A percentile compares a stretch with the other conserved stretches of the same genome.
Conservation (phyloP, 2,888 invertebrate genomes). For the Liodrosophila aerea region DNA sequence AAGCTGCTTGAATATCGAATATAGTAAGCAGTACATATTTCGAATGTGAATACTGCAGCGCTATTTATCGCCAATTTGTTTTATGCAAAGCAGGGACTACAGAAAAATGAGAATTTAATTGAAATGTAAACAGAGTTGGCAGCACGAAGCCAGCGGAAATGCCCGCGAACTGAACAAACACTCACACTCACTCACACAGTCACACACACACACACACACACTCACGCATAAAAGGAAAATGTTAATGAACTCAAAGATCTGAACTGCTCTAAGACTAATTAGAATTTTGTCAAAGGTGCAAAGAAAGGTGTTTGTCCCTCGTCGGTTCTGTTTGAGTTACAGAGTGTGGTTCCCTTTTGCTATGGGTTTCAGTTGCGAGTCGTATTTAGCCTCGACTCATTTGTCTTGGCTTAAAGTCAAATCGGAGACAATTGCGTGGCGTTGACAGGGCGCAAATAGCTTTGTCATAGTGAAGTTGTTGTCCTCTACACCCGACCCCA, state of each 20-base stretch:
- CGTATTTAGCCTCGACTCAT: conserved; percentile 47
- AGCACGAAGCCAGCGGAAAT: conserved; percentile 18
- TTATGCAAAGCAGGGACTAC: conserved; percentile 40
- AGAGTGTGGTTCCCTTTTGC: conserved; percentile 19
- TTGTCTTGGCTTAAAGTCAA: conserved; percentile 49
- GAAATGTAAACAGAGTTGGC: conserved; percentile 50
- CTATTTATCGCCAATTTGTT: conserved; percentile 63
- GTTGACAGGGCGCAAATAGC: conserved; percentile 74
- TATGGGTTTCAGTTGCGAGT: conserved; percentile 7
- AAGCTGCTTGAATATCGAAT: conserved; percentile 27
- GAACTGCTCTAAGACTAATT: conserved; percentile 37
- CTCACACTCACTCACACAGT: conserved; percentile 12
- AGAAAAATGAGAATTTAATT: conserved; percentile 47
- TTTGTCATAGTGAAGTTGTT: conserved; percentile 55
- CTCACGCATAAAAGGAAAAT: conserved; percentile 15
- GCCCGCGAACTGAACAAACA: conserved; percentile 27
- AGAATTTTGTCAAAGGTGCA: conserved; percentile 58
- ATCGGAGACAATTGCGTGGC: conserved; percentile 63
- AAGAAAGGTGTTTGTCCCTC: conserved; percentile 24
- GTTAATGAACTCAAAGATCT: conserved; percentile 44
- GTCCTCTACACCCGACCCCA: conserved; percentile 13
- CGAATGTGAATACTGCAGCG: conserved; percentile 21
- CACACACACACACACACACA: background rate
- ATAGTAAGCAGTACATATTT: too few species aligned
- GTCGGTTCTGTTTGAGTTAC: conserved; percentile 43